phyloP scores from a whole-genome alignment of 2,113 vertebrate genomes.

The Sarotherodon lohbergeri region DNA sequence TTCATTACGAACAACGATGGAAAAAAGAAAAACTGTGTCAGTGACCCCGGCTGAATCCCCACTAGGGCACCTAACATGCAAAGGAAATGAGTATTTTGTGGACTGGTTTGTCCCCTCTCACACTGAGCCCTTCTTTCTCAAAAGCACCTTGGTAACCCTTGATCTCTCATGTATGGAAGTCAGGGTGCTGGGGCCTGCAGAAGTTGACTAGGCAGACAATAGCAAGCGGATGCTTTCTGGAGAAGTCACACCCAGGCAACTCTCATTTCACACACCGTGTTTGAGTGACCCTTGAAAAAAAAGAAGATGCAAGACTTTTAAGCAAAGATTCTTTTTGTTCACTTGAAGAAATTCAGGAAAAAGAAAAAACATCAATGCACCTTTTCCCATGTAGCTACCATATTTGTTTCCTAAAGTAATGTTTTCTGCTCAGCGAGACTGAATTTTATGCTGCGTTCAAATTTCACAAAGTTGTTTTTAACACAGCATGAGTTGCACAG shows the following conservation, averaged over 20 bases:
- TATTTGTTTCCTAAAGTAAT: not conserved
- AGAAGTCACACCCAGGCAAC: slow-evolving; percentile 74
- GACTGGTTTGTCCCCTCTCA: slow-evolving; percentile 62
- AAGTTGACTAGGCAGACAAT: slow-evolving; percentile 75
- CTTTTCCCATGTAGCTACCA: slow-evolving; percentile 1
- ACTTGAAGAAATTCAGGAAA: slow-evolving; percentile 3
- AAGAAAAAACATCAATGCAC: not conserved
- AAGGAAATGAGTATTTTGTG: slow-evolving; percentile 79
- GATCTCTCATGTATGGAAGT: slow-evolving; percentile 80
- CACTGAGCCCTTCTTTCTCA: slow-evolving; percentile 64
- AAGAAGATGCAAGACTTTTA: slow-evolving; percentile 40
- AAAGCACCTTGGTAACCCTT: slow-evolving; percentile 81
- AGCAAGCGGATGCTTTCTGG: slow-evolving; percentile 69
- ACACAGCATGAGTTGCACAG: not conserved
- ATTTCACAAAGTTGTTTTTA: not conserved
- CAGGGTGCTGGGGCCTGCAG: slow-evolving; percentile 71
- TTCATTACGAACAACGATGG: slow-evolving; percentile 57
- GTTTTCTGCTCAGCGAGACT: not conserved
- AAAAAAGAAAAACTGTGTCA: slow-evolving; percentile 46
- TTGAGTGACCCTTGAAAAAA: slow-evolving; percentile 52
- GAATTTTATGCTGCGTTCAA: not conserved
- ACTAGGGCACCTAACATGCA: slow-evolving; percentile 70
- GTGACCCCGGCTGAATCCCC: slow-evolving; percentile 71
- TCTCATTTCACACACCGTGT: slow-evolving; percentile 68
- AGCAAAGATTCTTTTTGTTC: slow-evolving; percentile 45